A percentile compares a stretch with the other conserved stretches of the same genome.
Evolutionary conservation across 2,888 invertebrate species (phyloP).

Genomic region (Agapostemon virescens): DNA sequence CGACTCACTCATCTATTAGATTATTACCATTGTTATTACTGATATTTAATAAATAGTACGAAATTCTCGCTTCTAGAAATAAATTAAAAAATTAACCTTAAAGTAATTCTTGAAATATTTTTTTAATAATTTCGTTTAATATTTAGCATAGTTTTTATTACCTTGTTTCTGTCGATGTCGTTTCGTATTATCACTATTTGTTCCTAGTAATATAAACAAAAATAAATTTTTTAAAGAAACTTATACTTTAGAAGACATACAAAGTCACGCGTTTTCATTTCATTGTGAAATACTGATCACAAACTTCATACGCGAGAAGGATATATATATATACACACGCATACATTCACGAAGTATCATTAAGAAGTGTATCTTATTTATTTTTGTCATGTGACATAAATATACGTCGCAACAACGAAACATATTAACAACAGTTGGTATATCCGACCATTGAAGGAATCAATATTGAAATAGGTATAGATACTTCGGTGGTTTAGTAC

Average conservation of each 20-base stretch:
- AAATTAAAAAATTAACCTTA: slow-evolving; percentile 27
- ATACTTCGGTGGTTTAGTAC: background rate
- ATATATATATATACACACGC: background rate
- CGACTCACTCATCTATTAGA: background rate
- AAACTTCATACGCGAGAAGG: background rate
- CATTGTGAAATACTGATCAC: background rate
- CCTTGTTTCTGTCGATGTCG: background rate
- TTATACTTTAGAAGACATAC: background rate
- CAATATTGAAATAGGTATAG: background rate
- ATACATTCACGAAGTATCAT: background rate
- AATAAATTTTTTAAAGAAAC: background rate
- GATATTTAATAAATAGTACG: background rate
- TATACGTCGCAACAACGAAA: background rate
- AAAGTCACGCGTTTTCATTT: background rate
- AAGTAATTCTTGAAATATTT: slow-evolving; percentile 10
- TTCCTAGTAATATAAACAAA: slow-evolving; percentile 4
- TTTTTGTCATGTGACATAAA: slow-evolving; percentile 29
- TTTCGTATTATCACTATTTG: background rate
- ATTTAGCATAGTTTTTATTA: background rate
- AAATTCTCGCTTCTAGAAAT: background rate
- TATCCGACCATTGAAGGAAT: background rate
- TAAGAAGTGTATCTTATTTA: slow-evolving; percentile 21
- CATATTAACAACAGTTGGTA: slow-evolving; percentile 12
- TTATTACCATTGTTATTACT: background rate
- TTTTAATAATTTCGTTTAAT: background rate